phyloP scores from a whole-genome alignment of 1,140 invertebrate species.

The Diplogasteroides magnus region DNA sequence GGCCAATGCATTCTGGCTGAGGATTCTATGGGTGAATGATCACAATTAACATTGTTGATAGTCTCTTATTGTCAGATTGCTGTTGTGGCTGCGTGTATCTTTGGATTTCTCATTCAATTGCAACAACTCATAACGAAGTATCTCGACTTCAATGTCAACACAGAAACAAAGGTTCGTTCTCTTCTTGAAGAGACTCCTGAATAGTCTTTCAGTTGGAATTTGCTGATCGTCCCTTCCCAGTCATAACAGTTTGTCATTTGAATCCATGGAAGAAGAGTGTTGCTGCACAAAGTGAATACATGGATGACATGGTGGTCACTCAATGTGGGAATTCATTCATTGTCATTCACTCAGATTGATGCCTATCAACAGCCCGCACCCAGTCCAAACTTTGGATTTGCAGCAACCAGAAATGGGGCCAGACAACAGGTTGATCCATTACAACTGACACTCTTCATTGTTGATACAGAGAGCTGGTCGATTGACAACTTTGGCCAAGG shows the following conservation, averaged over 20 bases:
- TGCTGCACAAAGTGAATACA: neutral
- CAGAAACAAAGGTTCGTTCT: conserved; percentile 32
- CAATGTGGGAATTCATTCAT: no score
- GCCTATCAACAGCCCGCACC: neutral
- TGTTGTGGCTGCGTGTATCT: conserved; percentile 21
- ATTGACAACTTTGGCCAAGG: neutral
- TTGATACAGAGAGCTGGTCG: neutral
- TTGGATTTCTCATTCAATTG: conserved; percentile 30
- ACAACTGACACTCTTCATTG: neutral
- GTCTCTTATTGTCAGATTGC: neutral
- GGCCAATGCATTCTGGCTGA: conserved; percentile 21
- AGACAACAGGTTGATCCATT: neutral
- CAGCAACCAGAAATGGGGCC: neutral
- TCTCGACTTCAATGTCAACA: conserved; percentile 30
- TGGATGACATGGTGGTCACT: neutral
- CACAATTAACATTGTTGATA: neutral
- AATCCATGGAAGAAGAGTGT: conserved; percentile 36
- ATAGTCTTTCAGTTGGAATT: conserved; percentile 37
- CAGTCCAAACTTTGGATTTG: neutral
- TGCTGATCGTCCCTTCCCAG: conserved; percentile 31
- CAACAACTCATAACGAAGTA: conserved; percentile 25
- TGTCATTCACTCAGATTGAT: no score
- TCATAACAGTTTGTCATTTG: conserved; percentile 38
- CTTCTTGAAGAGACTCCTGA: neutral
- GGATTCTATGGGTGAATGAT: neutral